Evolutionary conservation across 2,888 invertebrate species (phyloP).

Genomic region (Aleiodes leptofemur): DNA sequence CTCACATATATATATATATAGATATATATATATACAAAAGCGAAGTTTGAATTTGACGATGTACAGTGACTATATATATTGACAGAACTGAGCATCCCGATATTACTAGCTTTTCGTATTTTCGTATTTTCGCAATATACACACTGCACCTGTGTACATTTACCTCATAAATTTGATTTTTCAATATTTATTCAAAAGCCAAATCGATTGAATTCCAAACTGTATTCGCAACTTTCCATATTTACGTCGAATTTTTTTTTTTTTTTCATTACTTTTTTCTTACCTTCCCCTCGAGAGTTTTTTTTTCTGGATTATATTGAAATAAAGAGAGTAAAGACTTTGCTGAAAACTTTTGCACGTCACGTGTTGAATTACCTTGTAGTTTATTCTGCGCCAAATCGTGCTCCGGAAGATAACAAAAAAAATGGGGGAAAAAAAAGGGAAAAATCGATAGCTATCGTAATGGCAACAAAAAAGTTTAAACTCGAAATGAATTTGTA

Average conservation of each 20-base stretch:
- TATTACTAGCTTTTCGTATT: constrained; percentile 1
- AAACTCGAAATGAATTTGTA: not conserved
- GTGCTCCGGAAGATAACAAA: no score
- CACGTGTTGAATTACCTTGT: no score
- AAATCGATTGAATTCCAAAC: not conserved
- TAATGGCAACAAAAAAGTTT: not conserved
- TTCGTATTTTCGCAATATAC: constrained; percentile 5
- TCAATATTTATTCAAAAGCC: constrained; percentile 20
- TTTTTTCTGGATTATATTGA: not conserved
- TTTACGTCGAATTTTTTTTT: not conserved
- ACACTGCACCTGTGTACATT: constrained; percentile 12
- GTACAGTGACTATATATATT: not conserved
- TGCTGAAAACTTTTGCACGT: no score
- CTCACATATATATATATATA: no score
- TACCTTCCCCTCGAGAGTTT: not conserved
- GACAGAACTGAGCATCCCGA: constrained; percentile 4
- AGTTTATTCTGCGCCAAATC: no score
- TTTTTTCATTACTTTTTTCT: not conserved
- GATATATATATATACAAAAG: not conserved
- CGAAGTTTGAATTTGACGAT: not conserved
- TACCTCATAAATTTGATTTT: not conserved
- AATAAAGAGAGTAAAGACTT: not conserved
- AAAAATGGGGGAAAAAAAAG: not conserved
- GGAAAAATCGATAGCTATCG: constrained; percentile 10
- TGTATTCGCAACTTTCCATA: constrained; percentile 4